Conservation (phyloP, 2,888 invertebrate species). For the Homarus gammarus region DNA sequence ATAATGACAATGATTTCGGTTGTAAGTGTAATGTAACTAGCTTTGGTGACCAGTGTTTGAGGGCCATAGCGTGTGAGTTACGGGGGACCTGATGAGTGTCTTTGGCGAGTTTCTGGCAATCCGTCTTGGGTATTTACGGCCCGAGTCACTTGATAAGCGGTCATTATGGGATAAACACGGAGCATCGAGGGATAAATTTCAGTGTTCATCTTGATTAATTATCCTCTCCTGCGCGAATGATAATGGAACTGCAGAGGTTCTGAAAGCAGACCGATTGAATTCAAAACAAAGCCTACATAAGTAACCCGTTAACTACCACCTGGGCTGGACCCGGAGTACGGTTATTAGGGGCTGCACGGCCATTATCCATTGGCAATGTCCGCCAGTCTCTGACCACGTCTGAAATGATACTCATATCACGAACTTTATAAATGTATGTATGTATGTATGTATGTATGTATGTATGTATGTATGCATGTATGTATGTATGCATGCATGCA, state of each 20-base stretch:
- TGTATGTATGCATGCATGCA: not conserved
- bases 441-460: not conserved
- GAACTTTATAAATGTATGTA: not conserved
- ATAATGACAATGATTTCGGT: constrained; percentile 69
- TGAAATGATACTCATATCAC: constrained; percentile 7
- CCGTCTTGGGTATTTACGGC: constrained; percentile 63
- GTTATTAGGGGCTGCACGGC: constrained; percentile 33
- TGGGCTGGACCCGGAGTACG: constrained; percentile 27
- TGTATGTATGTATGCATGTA: not conserved
- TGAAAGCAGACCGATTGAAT: constrained; percentile 65
- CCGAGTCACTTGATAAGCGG: constrained; percentile 65
- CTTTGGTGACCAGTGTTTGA: constrained; percentile 70
- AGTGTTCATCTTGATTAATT: constrained; percentile 67
- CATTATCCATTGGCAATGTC: constrained; percentile 10
- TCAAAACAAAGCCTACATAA: constrained; percentile 61
- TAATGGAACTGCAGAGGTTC: constrained; percentile 66
- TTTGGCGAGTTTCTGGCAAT: constrained; percentile 66
- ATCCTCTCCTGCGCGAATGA: constrained; percentile 55
- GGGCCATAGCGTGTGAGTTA: constrained; percentile 65
- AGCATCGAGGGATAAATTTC: constrained; percentile 58
- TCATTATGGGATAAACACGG: constrained; percentile 59
- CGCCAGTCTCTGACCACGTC: not conserved
- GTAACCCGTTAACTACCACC: constrained; percentile 50
- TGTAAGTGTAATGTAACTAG: constrained; percentile 72
- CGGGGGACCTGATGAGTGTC: constrained; percentile 62